Conservation (phyloP, 2,888 invertebrate species). For the Digitonthophagus gazella region DNA sequence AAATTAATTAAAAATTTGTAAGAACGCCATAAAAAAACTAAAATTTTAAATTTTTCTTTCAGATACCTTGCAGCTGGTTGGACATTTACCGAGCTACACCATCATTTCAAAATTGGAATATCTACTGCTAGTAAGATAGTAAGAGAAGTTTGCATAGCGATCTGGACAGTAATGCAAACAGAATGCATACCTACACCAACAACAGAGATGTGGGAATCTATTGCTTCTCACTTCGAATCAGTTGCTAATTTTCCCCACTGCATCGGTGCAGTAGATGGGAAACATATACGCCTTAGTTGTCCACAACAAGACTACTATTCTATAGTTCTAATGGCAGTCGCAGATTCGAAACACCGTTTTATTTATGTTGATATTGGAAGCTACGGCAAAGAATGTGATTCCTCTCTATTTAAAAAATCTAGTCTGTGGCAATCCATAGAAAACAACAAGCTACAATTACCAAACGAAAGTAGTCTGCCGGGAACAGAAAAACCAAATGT, state of each 20-base stretch:
- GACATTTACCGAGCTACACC: constrained; percentile 17
- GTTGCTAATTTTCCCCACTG: constrained; percentile 35
- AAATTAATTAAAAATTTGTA: too few species aligned
- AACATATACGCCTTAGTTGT: constrained; percentile 18
- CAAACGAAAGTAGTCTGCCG: too few species aligned
- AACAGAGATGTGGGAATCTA: constrained; percentile 29
- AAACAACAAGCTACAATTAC: too few species aligned
- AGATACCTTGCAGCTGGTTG: constrained; percentile 24
- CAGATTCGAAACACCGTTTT: too few species aligned
- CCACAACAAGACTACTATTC: constrained; percentile 21
- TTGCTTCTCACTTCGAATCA: constrained; percentile 29
- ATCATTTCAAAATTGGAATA: constrained; percentile 21
- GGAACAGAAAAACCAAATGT: too few species aligned
- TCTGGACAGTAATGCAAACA: constrained; percentile 19
- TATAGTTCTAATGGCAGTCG: too few species aligned
- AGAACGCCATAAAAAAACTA: too few species aligned
- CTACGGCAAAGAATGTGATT: constrained; percentile 6
- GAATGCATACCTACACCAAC: constrained; percentile 20
- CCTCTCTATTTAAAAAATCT: too few species aligned
- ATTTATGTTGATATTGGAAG: too few species aligned
- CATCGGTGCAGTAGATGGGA: constrained; percentile 35
- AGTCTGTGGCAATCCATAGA: too few species aligned
- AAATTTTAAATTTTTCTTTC: constrained; percentile 7
- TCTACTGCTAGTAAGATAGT: constrained; percentile 21
- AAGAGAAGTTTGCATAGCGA: constrained; percentile 17